Base-by-base conservation (phyloP, 2,797 vertebrate species). In the Rhinichthys osculus region DNA sequence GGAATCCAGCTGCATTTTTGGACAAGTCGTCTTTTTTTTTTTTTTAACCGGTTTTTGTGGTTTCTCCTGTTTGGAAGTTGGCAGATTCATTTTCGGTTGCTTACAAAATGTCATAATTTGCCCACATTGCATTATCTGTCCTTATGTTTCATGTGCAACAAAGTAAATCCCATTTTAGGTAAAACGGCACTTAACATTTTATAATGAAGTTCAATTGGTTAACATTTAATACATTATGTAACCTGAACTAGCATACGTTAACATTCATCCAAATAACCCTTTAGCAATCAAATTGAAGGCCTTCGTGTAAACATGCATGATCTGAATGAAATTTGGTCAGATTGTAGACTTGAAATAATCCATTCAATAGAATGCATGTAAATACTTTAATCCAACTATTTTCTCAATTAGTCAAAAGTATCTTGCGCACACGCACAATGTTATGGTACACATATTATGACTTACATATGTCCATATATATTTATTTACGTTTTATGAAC, bases 1-100 rank as follows among this genome's bases (percentile, higher is more conserved):
- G 23, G 27, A 78, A 54, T 44, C 17, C 27, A 40, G 71, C 81
- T 83, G 81, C 42, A 72, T 78, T 89, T 83, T 74, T 47, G 33
- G n/a, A 71, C n/a, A 52, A n/a, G 67, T 13, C 9, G 8, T 50
- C 42, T 44, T 47, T 50, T 47, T 1, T 42, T 1, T 42, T 42
- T 44, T 72, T 62, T 72, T 59, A 74, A 83, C 57, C 57, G 21
- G 21, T 76, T 76, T 76, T 38, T 38, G 27, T 38, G 59, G 57
- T 76, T 76, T 52, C 9, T 27, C 8, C 71, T 14, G 57, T 83
- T 66, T 83, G 82, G 13, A 52, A 67, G 40, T 38, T 9, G 8
- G 5, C 4, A 50, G 30, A 66, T 67, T 67, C 1, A 50, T 67
- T 52, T 76, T 76, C 59, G 52, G 57, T 76, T 76, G 57, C 62